phyloP scores from a whole-genome alignment of 2,797 vertebrate genomes.

The Coendou prehensilis region DNA sequence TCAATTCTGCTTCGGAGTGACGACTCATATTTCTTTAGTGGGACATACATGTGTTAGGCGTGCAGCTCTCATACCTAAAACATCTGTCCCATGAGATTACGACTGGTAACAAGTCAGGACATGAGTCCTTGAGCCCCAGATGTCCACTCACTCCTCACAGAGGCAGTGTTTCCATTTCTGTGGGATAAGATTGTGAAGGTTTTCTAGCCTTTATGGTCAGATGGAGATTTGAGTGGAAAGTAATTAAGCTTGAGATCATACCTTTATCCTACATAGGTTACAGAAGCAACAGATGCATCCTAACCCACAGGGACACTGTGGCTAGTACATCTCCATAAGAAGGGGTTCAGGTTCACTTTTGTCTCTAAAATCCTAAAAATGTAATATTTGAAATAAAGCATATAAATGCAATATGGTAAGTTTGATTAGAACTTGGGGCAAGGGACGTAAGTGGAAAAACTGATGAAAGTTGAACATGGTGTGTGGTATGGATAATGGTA shows the following conservation, averaged over 20 bases:
- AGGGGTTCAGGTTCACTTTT: constrained; percentile 1
- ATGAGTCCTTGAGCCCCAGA: not conserved
- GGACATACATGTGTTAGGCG: not conserved
- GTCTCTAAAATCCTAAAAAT: constrained; percentile 23
- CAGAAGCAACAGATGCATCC: not conserved
- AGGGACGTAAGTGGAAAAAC: not conserved
- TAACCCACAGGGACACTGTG: not conserved
- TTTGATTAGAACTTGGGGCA: not conserved
- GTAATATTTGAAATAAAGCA: not conserved
- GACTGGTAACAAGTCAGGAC: not conserved
- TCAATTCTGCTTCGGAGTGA: not conserved
- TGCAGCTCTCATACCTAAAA: not conserved
- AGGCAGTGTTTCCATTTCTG: not conserved
- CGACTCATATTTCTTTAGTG: not conserved
- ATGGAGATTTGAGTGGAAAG: constrained; percentile 9
- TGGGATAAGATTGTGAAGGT: not conserved
- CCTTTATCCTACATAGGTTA: not conserved
- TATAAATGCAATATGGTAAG: not conserved
- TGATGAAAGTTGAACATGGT: not conserved
- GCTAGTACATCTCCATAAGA: not conserved
- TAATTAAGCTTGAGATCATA: not conserved
- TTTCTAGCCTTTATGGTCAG: not conserved
- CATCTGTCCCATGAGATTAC: not conserved
- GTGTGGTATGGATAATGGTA: not conserved
- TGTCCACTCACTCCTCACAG: not conserved